Base-by-base conservation (phyloP, 2,113 vertebrate species). In the Ciconia stormi region DNA sequence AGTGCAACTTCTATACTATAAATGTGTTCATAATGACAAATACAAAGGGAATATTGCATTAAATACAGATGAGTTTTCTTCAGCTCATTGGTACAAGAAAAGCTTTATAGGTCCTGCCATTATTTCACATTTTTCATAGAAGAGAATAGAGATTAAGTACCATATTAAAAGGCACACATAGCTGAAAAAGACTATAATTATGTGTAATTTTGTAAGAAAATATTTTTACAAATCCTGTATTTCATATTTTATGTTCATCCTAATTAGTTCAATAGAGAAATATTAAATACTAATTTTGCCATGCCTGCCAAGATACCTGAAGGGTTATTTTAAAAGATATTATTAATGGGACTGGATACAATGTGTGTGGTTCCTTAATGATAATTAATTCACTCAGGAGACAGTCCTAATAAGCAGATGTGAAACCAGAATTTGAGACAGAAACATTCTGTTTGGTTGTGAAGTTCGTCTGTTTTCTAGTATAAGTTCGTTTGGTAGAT, bases 191-290 rank as follows among this genome's bases (percentile, higher is more conserved):
- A 36, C 86, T 95, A 11, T 90, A 95, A 95, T 96, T 95, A 97
- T 46, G 17, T 87, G 79, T 71, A 69, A 89, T 92, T 96, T 93
- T 13, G 13, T 84, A 56, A 93, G 95, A 93, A 97, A 97, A 96
- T 97, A 95, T 96, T 97, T 96, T 93, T 92, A 96, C 94, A 95
- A 95, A 96, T 91, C 55, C 81, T 63, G 52, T 82, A 82, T 94
- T 93, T 96, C 81, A 52, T 92, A 76, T 76, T 92, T 95, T 94
- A 92, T 87, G 56, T 89, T 96, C 88, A 87, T 92, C 59, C 65
- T 97, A 97, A 97, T 95, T 96, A 96, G 80, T 95, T 89, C 76
- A 76, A 19, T 89, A 26, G 65, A 90, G 94, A 88, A 86, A 67
- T 95, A 93, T 93, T 95, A 96, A 93, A 90, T 93, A 92, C 69